phyloP scores from a whole-genome alignment of 2,888 invertebrate species.

The Sarcophaga subvicina region DNA sequence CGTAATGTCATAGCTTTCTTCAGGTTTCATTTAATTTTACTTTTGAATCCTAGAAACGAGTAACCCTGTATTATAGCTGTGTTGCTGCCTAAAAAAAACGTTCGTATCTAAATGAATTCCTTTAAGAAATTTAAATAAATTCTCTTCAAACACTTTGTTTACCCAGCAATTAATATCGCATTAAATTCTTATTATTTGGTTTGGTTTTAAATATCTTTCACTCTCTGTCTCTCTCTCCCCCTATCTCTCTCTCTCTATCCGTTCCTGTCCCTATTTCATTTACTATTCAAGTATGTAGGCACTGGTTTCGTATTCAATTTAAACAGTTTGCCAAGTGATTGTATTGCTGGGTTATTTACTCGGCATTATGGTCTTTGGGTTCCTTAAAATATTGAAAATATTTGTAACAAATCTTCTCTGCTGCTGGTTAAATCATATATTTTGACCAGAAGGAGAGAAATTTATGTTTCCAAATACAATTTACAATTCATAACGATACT shows the following conservation, averaged over 20 bases:
- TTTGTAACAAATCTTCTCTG: constrained; percentile 19
- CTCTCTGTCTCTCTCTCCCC: no score
- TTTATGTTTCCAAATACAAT: constrained; percentile 31
- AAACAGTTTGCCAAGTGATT: background rate
- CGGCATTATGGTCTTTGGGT: constrained; percentile 9
- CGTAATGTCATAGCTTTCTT: no score
- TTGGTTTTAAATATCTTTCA: no score
- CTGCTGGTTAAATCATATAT: constrained; percentile 5
- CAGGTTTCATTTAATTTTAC: no score
- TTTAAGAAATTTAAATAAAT: background rate
- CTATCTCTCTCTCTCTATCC: no score
- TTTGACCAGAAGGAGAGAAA: background rate
- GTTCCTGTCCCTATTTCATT: no score
- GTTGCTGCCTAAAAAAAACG: no score
- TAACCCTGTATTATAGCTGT: no score
- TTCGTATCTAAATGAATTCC: background rate
- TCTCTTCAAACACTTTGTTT: background rate
- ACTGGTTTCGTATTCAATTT: background rate
- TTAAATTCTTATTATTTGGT: background rate
- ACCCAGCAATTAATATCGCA: background rate
- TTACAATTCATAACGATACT: background rate
- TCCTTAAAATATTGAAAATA: constrained; percentile 31
- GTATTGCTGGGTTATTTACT: background rate
- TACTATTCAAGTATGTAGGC: no score
- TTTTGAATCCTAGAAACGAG: no score